These are phyloP conservation scores for Hipposideros larvatus DNA, from an alignment of 2,797 vertebrate species.

Conservation along the genomic window DNA sequence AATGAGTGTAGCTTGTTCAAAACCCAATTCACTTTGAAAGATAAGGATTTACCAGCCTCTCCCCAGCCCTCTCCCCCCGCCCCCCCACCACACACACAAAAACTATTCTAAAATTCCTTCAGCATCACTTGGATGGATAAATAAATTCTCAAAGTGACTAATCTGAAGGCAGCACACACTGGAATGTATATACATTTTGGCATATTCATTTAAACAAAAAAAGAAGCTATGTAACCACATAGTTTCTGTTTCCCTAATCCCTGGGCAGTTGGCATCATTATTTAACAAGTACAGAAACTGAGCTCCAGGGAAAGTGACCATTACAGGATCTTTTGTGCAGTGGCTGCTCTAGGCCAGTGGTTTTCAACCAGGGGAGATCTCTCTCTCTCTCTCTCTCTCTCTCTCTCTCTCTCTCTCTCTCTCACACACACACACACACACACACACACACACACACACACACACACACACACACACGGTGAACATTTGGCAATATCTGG, in stretches of 20 bases:
- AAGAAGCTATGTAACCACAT: neutral
- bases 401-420: neutral
- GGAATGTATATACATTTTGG: constrained; percentile 1
- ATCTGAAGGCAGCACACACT: constrained; percentile 51
- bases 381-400: neutral
- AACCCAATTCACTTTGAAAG: constrained; percentile 55
- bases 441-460: too few species aligned
- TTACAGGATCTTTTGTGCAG: neutral
- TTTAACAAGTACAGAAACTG: constrained; percentile 20
- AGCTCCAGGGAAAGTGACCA: neutral
- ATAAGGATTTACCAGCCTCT: neutral
- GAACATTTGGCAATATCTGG: neutral
- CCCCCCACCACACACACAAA: rapidly evolving
- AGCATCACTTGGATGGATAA: constrained; percentile 27
- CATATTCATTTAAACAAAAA: constrained; percentile 13
- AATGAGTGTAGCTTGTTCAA: constrained; percentile 24
- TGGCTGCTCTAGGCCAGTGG: too few species aligned
- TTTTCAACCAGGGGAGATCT: neutral
- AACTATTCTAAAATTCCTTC: constrained; percentile 51
- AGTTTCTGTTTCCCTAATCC: neutral
- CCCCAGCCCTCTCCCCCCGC: too few species aligned
- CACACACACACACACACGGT: neutral
- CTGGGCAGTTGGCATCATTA: neutral
- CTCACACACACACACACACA: too few species aligned
- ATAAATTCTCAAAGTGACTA: constrained; percentile 56